Evolutionary conservation across 2,797 vertebrate genomes (phyloP).

Genomic region (Neomorphus geoffroyi): DNA sequence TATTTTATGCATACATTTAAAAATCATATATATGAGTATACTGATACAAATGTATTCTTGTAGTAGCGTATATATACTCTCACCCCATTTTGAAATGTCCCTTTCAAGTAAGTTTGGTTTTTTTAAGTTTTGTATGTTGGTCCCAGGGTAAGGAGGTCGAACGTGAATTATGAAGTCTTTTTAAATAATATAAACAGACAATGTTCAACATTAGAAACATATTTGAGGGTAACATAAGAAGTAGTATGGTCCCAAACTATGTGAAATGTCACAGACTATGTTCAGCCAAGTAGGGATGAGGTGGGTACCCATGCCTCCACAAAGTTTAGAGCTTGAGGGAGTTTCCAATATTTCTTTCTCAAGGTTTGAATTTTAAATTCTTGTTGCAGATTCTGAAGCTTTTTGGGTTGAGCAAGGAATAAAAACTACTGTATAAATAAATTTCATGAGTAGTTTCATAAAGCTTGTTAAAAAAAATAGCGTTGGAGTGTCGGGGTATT

Average conservation of each 20-base stretch:
- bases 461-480: background rate
- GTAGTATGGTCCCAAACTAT: background rate
- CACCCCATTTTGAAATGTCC: background rate
- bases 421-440: background rate
- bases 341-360: background rate
- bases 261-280: background rate
- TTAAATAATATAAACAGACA: background rate
- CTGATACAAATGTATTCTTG: rapidly evolving
- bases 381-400: background rate
- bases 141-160: background rate
- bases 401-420: background rate
- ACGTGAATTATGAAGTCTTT: background rate
- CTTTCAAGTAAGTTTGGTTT: background rate
- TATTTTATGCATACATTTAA: background rate
- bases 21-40: rapidly evolving
- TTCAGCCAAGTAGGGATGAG: background rate
- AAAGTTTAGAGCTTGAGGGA: background rate
- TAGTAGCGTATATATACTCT: rapidly evolving
- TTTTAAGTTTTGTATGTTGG: background rate
- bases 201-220: background rate
- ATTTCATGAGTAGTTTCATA: background rate
- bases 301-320: background rate
- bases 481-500: background rate
- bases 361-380: background rate
- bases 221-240: background rate